A percentile compares a stretch with the other conserved stretches of the same genome.
These are phyloP conservation scores for Drosophila saltans DNA, from an alignment of 1,140 invertebrate species.

Conservation along the genomic window DNA sequence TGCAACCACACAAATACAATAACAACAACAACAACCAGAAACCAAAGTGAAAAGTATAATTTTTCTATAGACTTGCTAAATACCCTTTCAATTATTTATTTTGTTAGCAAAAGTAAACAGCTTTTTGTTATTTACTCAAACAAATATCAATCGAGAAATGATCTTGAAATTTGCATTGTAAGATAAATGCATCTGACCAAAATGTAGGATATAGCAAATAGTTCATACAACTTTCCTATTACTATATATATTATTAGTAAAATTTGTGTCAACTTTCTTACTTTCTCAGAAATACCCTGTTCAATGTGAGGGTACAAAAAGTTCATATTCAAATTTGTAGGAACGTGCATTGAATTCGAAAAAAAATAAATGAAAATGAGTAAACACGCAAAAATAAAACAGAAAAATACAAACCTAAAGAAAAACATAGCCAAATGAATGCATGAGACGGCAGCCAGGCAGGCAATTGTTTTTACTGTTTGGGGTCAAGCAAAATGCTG, in stretches of 20 bases:
- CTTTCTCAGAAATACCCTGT: not conserved
- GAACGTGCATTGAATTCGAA: slow-evolving; percentile 72
- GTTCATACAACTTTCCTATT: no score
- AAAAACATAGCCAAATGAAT: slow-evolving; percentile 43
- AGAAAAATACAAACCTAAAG: slow-evolving; percentile 16
- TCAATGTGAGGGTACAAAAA: slow-evolving; percentile 18
- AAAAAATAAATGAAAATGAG: slow-evolving; percentile 62
- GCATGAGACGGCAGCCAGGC: slow-evolving; percentile 27
- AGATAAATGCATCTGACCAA: no score
- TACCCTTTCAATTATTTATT: no score
- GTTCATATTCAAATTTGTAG: slow-evolving; percentile 79
- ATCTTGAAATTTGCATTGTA: no score
- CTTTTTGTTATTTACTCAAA: no score
- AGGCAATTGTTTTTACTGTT: slow-evolving; percentile 55
- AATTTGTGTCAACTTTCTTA: no score
- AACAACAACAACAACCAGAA: not conserved
- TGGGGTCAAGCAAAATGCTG: slow-evolving; percentile 58
- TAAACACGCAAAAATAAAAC: slow-evolving; percentile 58
- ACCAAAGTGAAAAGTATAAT: not conserved
- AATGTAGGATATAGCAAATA: no score
- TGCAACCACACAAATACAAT: slow-evolving; percentile 30
- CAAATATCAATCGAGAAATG: no score
- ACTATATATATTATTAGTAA: no score
- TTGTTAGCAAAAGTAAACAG: no score
- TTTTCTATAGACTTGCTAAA: no score